Evolutionary conservation across 2,113 vertebrate species (phyloP), one percentile per base, ranked within the genome.

Genomic region (Triplophysa siluroides): DNA sequence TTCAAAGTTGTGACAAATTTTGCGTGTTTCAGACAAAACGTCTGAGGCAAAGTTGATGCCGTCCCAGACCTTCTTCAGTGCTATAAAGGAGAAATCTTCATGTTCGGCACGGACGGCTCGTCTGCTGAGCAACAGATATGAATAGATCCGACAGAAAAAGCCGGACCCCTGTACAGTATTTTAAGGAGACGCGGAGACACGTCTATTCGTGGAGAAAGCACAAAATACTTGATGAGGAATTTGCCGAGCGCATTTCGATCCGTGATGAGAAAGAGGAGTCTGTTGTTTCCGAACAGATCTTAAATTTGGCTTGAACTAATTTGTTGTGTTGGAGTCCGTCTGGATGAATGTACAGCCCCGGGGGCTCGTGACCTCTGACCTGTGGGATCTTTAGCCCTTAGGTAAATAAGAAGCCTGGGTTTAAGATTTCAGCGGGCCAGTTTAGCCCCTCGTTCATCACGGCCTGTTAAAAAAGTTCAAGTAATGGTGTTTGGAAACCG

Each of bases 401-500:
- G 85, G 89, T 90, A 92, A 93, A 92, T 91, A 92, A 85, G 88
- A 86, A 85, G 83, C 79, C 84, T 79, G 79, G 85, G 90, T 89
- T 88, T 91, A 86, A 86, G 81, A 87, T 90, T 88, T 92, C 88
- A 88, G 84, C 64, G 82, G 18, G 76, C 86, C 85, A 82, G 81
- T 68, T 85, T 90, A 87, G 88, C 90, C 87, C 91, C 89, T 92
- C 88, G 91, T 92, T 91, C 86, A 92, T 93, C 90, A 92, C 81
- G 78, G 81, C 80, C 83, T 90, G 89, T 88, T 89, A 90, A 87
- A 88, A 29, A 92, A 85, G 80, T 80, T 88, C 71, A 87, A 86
- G 84, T 69, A 81, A 85, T 54, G 5, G n/a, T 76, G 52, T 68
- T 70, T 68, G 64, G 67, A 84, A 74, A 75, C 38, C 54, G 68